These are phyloP conservation scores for Aselliscus stoliczkanus DNA, from an alignment of 2,797 vertebrate species.

Conservation along the genomic window DNA sequence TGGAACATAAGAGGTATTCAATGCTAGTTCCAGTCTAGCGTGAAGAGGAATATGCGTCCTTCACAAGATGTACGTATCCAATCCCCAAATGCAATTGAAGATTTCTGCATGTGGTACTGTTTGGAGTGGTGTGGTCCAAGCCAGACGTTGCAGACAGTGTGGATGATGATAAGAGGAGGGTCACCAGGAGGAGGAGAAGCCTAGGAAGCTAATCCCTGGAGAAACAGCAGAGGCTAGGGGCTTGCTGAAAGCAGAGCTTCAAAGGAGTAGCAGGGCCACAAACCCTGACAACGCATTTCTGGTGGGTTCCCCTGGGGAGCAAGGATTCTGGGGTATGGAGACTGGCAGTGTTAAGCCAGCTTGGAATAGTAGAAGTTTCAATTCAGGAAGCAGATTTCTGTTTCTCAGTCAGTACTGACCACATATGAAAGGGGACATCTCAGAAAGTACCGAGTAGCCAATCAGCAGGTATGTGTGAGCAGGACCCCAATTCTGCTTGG, in stretches of 20 bases:
- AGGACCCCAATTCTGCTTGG: background rate
- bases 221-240: background rate
- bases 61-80: background rate
- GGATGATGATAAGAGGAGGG: background rate
- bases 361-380: background rate
- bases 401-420: background rate
- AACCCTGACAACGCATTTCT: background rate
- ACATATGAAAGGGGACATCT: background rate
- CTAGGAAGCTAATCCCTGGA: background rate
- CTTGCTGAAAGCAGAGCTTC: background rate
- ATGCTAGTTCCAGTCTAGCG: background rate
- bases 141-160: background rate
- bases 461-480: background rate
- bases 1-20: background rate
- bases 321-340: background rate
- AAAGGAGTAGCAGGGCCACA: background rate
- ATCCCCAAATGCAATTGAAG: background rate
- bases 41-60: background rate
- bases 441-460: background rate
- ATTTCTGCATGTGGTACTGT: background rate
- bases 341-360: background rate
- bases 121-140: background rate
- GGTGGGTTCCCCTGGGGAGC: background rate
- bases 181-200: background rate
- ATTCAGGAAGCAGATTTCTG: too few species aligned